A percentile compares a stretch with the other conserved stretches of the same genome.
Evolutionary conservation across 2,888 invertebrate genomes (phyloP).

Genomic region (Parnassius orleans): DNA sequence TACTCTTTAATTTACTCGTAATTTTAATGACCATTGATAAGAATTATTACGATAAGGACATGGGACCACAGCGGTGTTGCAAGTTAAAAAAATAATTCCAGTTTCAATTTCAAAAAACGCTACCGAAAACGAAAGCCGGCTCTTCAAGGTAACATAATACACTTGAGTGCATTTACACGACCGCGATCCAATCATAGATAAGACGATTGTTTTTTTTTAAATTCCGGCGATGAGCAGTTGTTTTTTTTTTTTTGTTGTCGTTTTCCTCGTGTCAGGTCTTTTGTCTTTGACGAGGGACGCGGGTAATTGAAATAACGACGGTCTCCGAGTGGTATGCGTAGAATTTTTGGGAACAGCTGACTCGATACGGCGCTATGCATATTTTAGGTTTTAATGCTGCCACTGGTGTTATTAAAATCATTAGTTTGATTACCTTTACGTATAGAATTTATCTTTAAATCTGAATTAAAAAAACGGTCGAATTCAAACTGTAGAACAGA

Average conservation of each 20-base stretch:
- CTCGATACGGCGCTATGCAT: slow-evolving; percentile 34
- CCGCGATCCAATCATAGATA: slow-evolving; percentile 81
- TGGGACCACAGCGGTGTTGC: slow-evolving; percentile 22
- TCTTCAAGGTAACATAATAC: slow-evolving; percentile 63
- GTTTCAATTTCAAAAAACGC: slow-evolving; percentile 58
- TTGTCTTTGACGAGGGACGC: slow-evolving; percentile 78
- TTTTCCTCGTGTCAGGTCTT: slow-evolving; percentile 69
- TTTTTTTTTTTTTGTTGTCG: slow-evolving; percentile 43
- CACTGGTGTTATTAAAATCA: slow-evolving; percentile 6
- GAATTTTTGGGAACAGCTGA: slow-evolving; percentile 76
- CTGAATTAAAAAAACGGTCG: too few species aligned
- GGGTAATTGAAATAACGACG: slow-evolving; percentile 79
- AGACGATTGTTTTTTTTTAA: slow-evolving; percentile 61
- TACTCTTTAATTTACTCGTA: slow-evolving; percentile 5
- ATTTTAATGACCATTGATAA: slow-evolving; percentile 14
- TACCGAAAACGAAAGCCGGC: slow-evolving; percentile 69
- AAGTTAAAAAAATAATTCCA: slow-evolving; percentile 29
- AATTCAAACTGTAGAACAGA: too few species aligned
- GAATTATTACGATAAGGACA: slow-evolving; percentile 16
- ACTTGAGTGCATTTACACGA: slow-evolving; percentile 73
- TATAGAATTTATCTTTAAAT: neutral
- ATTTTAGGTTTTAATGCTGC: slow-evolving; percentile 29
- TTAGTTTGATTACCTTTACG: slow-evolving; percentile 25
- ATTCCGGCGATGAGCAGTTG: slow-evolving; percentile 53
- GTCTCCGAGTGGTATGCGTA: slow-evolving; percentile 68